Percentiles rank a stretch among this genome's conserved stretches.
These are phyloP conservation scores for Lycaon pictus DNA, from an alignment of 2,113 vertebrate genomes.

Conservation along the genomic window DNA sequence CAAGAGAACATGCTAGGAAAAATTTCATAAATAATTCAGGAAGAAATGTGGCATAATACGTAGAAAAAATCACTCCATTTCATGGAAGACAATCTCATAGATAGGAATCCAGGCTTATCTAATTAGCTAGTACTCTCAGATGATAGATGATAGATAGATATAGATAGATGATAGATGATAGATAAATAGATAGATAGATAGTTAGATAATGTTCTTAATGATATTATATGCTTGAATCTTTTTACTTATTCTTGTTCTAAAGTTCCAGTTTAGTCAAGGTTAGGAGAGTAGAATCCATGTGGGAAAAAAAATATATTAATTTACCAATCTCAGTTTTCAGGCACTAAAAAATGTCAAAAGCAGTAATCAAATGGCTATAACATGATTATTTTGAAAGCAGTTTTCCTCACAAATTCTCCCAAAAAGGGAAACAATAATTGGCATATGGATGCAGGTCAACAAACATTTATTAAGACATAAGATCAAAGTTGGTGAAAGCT, in stretches of 20 bases:
- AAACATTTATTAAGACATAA: neutral
- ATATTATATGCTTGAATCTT: neutral
- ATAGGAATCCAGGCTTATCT: neutral
- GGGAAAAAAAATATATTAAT: neutral
- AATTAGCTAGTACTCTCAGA: neutral
- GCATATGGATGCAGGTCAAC: neutral
- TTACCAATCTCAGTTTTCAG: constrained; percentile 4
- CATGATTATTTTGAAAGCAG: neutral
- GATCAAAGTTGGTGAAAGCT: neutral
- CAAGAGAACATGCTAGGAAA: neutral
- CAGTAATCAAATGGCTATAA: neutral
- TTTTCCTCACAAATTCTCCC: neutral
- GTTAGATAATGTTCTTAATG: neutral
- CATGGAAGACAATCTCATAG: constrained; percentile 8
- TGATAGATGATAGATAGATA: neutral
- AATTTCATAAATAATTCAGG: constrained; percentile 49
- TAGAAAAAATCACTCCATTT: neutral
- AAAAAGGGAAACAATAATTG: neutral
- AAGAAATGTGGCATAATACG: neutral
- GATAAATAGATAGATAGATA: neutral
- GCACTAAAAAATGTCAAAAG: constrained; percentile 27
- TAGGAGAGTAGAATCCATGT: neutral
- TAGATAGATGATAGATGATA: neutral
- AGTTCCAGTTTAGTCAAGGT: neutral
- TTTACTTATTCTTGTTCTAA: neutral